These are phyloP conservation scores for Eptatretus burgeri DNA, from an alignment of 2,113 vertebrate species.

Conservation along the genomic window DNA sequence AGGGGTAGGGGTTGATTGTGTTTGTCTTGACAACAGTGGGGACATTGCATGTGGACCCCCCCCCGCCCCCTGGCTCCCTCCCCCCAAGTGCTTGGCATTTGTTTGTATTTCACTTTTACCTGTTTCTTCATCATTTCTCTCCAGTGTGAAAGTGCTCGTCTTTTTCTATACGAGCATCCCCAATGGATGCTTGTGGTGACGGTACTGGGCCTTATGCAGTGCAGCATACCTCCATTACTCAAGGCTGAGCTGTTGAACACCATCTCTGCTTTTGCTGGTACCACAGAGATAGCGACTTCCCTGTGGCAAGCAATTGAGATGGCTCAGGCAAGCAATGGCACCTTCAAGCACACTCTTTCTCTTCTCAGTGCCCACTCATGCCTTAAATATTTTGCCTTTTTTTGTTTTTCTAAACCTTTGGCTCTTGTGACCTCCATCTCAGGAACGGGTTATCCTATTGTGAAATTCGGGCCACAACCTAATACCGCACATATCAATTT, in stretches of 20 bases:
- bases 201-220: background rate
- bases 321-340: background rate
- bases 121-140: background rate
- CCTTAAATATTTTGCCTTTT: background rate
- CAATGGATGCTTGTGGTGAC: background rate
- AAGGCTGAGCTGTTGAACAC: conserved; percentile 1
- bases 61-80: too few species aligned
- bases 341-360: background rate
- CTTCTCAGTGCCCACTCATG: background rate
- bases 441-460: background rate
- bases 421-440: background rate
- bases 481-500: background rate
- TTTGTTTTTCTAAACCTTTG: background rate
- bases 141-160: background rate
- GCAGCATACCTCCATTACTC: background rate
- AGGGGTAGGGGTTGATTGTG: too few species aligned
- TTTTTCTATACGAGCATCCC: conserved; percentile 5
- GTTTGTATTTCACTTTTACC: too few species aligned
- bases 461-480: background rate
- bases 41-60: too few species aligned
- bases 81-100: too few species aligned
- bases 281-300: background rate
- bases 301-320: conserved; percentile 5
- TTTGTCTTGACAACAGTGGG: too few species aligned
- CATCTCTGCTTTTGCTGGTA: background rate